Evolutionary conservation across 2,888 invertebrate species (phyloP).

Genomic region (Branchellion lobata): DNA sequence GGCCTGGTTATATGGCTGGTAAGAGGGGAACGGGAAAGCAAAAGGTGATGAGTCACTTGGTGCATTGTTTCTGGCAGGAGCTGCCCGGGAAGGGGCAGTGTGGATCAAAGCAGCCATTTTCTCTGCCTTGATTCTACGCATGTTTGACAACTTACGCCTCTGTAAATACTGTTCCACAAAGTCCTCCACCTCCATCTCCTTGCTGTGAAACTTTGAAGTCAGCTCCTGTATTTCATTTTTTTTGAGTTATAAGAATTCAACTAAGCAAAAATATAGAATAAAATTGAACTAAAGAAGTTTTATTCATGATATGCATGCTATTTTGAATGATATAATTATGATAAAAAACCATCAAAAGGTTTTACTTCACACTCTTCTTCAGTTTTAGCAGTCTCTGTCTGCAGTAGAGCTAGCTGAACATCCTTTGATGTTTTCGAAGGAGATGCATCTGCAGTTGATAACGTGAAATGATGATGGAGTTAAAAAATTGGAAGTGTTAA

Average conservation of each 20-base stretch:
- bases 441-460: conserved; percentile 1
- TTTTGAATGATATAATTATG: neutral
- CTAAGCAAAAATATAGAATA: conserved; percentile 2
- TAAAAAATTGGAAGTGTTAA: neutral
- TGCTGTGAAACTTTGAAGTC: conserved; percentile 77
- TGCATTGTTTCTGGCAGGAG: neutral
- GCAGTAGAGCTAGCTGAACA: conserved; percentile 73
- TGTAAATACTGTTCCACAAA: conserved; percentile 82
- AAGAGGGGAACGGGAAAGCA: neutral
- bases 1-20: neutral
- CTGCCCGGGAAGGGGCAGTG: neutral
- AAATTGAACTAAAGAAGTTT: neutral
- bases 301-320: no score
- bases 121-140: conserved; percentile 85
- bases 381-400: conserved; percentile 85
- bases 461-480: neutral
- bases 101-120: conserved; percentile 72
- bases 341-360: neutral
- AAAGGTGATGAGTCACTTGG: neutral
- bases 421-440: conserved; percentile 16
- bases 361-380: conserved; percentile 85
- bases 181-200: conserved; percentile 72
- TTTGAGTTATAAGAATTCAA: no score
- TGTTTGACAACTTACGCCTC: conserved; percentile 75
- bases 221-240: conserved; percentile 67